Conservation (phyloP, 2,113 vertebrate genomes). For the Columba janthina region DNA sequence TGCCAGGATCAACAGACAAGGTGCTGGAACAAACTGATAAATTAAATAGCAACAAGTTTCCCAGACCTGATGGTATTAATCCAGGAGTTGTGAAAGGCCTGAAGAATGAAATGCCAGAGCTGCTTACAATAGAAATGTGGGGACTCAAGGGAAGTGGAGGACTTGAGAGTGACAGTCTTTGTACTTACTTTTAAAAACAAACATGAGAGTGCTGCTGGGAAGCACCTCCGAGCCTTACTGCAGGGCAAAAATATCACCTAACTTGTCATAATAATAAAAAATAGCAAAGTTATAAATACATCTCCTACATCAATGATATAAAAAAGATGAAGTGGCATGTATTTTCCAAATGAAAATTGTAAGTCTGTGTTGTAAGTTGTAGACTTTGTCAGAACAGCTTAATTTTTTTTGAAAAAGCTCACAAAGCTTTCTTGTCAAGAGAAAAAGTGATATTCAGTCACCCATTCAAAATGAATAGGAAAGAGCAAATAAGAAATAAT, state of each 20-base stretch:
- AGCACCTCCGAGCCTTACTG: slow-evolving; percentile 24
- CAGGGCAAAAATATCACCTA: slow-evolving; percentile 50
- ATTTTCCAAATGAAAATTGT: slow-evolving; percentile 4
- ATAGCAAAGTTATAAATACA: neutral
- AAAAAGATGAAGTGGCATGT: neutral
- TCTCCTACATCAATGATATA: neutral
- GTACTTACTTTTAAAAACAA: slow-evolving; percentile 43
- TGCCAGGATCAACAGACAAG: slow-evolving; percentile 61
- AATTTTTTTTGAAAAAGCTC: neutral
- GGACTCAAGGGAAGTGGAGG: neutral
- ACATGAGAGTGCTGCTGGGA: neutral
- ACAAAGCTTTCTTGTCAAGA: neutral
- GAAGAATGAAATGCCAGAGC: slow-evolving; percentile 42
- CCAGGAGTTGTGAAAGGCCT: slow-evolving; percentile 42
- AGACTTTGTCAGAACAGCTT: neutral
- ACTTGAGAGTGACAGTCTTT: slow-evolving; percentile 10
- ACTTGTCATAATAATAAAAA: neutral
- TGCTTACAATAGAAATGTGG: neutral
- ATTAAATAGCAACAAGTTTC: slow-evolving; percentile 58
- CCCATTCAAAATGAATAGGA: neutral
- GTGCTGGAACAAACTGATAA: slow-evolving; percentile 63
- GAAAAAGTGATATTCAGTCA: neutral
- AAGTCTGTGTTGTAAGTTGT: neutral
- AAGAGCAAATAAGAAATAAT: neutral
- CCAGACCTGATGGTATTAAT: slow-evolving; percentile 58